Percentiles rank a stretch among this genome's conserved stretches.
phyloP scores from a whole-genome alignment of 2,888 invertebrate genomes.

The Aphodius sticticus region DNA sequence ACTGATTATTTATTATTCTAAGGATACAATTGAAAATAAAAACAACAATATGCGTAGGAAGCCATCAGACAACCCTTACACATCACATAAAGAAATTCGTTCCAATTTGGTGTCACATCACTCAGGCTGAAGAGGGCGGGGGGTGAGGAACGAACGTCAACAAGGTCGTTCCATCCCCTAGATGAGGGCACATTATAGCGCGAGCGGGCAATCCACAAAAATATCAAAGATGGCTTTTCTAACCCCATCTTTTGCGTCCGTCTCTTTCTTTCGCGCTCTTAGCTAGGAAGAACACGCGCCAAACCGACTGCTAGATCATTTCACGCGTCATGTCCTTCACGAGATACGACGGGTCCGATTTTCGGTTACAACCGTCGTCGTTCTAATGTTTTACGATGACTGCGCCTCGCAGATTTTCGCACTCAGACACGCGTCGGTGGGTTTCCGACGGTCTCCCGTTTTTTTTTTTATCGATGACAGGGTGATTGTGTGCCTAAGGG shows the following conservation, averaged over 20 bases:
- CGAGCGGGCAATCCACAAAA: not conserved
- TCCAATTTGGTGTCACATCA: no score
- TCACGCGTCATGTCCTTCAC: not conserved
- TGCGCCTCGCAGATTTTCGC: not conserved
- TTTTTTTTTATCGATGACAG: not conserved
- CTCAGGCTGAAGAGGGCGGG: no score
- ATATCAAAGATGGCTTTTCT: not conserved
- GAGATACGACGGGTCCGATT: not conserved
- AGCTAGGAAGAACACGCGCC: not conserved
- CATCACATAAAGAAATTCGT: no score
- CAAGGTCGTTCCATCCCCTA: not conserved
- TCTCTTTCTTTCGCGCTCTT: not conserved
- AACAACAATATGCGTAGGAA: no score
- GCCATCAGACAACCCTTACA: no score
- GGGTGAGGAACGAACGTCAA: not conserved
- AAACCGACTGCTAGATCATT: not conserved
- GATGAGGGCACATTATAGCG: not conserved
- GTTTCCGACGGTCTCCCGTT: not conserved
- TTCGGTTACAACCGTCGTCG: not conserved
- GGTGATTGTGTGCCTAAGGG: not conserved
- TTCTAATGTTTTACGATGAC: not conserved
- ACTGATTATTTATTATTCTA: no score
- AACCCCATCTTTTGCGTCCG: not conserved
- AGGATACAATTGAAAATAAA: no score
- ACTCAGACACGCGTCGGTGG: not conserved